Percentiles rank a stretch among this genome's conserved stretches.
These are phyloP conservation scores for Engystomops pustulosus DNA, from an alignment of 2,113 vertebrate species.

Conservation along the genomic window DNA sequence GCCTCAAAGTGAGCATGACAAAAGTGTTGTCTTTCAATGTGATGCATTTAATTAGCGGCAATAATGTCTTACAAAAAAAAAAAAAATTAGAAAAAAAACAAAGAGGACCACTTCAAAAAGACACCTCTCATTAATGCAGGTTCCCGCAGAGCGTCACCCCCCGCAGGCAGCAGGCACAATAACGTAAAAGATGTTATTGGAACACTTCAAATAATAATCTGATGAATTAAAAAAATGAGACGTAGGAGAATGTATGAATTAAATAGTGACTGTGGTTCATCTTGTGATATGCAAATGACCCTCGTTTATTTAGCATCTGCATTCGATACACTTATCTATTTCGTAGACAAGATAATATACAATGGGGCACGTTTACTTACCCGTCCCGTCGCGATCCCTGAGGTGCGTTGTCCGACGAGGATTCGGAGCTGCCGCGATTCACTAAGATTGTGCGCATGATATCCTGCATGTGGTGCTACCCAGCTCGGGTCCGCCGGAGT, in stretches of 20 bases:
- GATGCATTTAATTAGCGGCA: constrained; percentile 21
- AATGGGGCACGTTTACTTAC: too few species aligned
- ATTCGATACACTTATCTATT: neutral
- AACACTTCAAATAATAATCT: constrained; percentile 17
- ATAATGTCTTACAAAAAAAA: constrained; percentile 1
- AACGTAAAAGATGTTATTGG: constrained; percentile 7
- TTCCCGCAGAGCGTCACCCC: neutral
- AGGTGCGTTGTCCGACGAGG: too few species aligned
- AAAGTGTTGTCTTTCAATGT: constrained; percentile 4
- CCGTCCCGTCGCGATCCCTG: too few species aligned
- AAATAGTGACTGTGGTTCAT: neutral
- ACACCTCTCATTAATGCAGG: constrained; percentile 18
- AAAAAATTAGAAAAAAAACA: neutral
- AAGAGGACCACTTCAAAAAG: neutral
- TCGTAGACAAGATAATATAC: too few species aligned
- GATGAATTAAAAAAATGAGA: constrained; percentile 9
- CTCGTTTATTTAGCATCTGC: neutral
- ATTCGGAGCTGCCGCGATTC: too few species aligned
- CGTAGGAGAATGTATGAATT: neutral
- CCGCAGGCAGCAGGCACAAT: neutral
- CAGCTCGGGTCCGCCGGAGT: too few species aligned
- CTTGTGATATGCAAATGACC: constrained; percentile 14
- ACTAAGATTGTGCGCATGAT: too few species aligned
- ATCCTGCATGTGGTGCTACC: too few species aligned
- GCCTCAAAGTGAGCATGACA: constrained; percentile 15